Conservation (phyloP, 2,888 invertebrate species). For the Euplagia quadripunctaria region DNA sequence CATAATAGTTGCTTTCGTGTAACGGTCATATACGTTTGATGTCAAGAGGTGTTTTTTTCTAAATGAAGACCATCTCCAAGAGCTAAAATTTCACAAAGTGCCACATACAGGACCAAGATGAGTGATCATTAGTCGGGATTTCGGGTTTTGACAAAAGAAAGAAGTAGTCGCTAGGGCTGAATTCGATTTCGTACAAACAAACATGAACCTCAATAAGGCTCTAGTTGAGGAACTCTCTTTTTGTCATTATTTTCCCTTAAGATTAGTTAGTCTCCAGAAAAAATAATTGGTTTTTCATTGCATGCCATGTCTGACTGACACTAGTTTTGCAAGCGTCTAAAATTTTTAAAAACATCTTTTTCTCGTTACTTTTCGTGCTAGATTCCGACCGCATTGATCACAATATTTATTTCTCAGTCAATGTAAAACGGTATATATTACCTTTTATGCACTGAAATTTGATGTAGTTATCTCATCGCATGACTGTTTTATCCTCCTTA, state of each 20-base stretch:
- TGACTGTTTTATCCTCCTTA: background rate
- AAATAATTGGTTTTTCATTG: background rate
- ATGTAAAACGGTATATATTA: background rate
- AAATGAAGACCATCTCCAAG: no score
- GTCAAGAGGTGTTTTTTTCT: no score
- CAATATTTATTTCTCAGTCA: constrained; percentile 3
- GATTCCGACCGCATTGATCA: background rate
- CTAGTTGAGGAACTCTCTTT: no score
- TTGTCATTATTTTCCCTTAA: background rate
- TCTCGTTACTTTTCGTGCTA: background rate
- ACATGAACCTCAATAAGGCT: no score
- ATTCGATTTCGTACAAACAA: no score
- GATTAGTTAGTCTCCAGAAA: background rate
- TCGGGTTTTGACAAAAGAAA: no score
- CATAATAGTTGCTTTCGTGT: no score
- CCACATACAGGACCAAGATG: no score
- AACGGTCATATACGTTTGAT: no score
- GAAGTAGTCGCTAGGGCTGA: no score
- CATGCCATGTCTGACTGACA: background rate
- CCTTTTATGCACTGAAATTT: background rate
- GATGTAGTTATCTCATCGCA: background rate
- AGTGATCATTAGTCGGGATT: no score
- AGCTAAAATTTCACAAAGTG: no score
- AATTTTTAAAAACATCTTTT: background rate
- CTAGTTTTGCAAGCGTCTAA: background rate